Percentiles rank a stretch among this genome's conserved stretches.
Conservation (phyloP, 2,113 vertebrate species). For the Orycteropus afer region DNA sequence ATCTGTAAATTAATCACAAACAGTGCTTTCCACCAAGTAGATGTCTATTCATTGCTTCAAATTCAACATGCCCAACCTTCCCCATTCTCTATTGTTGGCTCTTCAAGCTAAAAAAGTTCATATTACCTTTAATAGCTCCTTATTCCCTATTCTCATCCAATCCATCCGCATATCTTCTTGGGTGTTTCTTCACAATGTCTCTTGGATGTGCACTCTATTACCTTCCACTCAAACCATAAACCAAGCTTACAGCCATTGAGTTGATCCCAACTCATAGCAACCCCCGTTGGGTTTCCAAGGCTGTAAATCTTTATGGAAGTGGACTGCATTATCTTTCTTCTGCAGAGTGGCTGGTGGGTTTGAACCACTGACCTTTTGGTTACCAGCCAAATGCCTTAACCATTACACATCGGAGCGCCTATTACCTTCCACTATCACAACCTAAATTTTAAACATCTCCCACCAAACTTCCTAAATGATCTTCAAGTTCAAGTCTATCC, state of each 20-base stretch:
- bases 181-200: conserved; percentile 11
- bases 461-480: background rate
- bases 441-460: conserved; percentile 30
- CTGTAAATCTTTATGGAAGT: too few relatives aligned
- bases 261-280: too few relatives aligned
- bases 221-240: too few relatives aligned
- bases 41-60: conserved; percentile 17
- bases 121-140: background rate
- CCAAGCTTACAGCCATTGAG: too few relatives aligned
- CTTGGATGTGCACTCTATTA: background rate
- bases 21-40: background rate
- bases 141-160: conserved; percentile 12
- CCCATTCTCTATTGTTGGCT: background rate
- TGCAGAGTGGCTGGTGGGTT: too few relatives aligned
- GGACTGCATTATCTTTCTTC: too few relatives aligned
- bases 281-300: too few relatives aligned
- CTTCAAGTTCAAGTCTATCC: background rate
- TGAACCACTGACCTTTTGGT: too few relatives aligned
- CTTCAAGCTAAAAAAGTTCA: background rate
- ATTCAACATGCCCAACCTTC: background rate
- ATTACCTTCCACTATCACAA: background rate
- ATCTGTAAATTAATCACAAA: background rate
- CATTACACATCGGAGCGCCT: too few relatives aligned
- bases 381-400: too few relatives aligned
- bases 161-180: background rate